phyloP scores from a whole-genome alignment of 2,888 invertebrate genomes.

The Noctua fimbriata region DNA sequence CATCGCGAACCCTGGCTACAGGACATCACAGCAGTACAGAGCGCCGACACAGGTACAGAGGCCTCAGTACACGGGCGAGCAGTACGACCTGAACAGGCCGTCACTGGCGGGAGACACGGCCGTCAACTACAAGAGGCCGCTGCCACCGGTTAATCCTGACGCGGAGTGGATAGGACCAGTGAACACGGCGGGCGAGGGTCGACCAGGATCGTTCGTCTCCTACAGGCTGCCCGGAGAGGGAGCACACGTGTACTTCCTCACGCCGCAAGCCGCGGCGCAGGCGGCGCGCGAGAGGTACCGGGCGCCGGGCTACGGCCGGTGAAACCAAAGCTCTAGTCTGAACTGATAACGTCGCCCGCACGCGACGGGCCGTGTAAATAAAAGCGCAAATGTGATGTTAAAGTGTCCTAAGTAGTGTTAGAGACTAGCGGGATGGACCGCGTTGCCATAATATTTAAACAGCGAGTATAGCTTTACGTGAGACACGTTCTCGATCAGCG shows the following conservation, averaged over 20 bases:
- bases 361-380: constrained; percentile 85
- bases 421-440: constrained; percentile 86
- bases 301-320: constrained; percentile 85
- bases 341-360: constrained; percentile 78
- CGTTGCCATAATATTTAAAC: constrained; percentile 89
- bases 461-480: constrained; percentile 69
- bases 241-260: constrained; percentile 94
- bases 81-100: constrained; percentile 85
- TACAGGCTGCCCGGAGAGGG: constrained; percentile 94
- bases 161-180: constrained; percentile 91
- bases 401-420: constrained; percentile 90
- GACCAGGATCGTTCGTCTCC: constrained; percentile 92
- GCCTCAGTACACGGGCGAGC: constrained; percentile 83
- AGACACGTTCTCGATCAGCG: constrained; percentile 73
- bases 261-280: constrained; percentile 91
- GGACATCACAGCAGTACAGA: constrained; percentile 81
- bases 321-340: constrained; percentile 90
- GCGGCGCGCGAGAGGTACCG: constrained; percentile 82
- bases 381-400: constrained; percentile 90
- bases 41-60: constrained; percentile 78
- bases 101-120: constrained; percentile 86
- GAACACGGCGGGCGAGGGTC: constrained; percentile 85
- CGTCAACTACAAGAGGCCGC: constrained; percentile 91
- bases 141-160: constrained; percentile 90
- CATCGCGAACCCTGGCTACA: constrained; percentile 86